Base-by-base conservation (phyloP, 2,888 invertebrate genomes). In the Pelosia muscerda region DNA sequence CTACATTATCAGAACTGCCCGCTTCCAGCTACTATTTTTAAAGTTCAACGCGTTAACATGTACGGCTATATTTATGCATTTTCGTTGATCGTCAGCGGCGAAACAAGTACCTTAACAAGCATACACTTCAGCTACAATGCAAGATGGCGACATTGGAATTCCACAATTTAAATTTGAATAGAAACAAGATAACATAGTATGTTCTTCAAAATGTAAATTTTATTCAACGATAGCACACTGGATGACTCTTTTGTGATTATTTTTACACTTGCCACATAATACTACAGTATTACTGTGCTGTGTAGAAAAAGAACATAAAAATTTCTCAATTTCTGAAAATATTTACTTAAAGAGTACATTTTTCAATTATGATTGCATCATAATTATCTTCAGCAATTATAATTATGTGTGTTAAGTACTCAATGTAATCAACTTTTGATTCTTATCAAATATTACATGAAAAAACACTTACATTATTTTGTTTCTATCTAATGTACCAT, bases 381-480 rank as follows among this genome's bases (percentile, higher is more conserved):
- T 49, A 49, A 49, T 49, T 49, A 49, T 49, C 49, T 49, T n/a
- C 23, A 19, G 23, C 23, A 34, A 59, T 59, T 34, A 38, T 23
- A 34, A 19, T 19, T 34, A 23, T 6, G 49, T 49, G 49, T 49
- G 49, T 49, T 42, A 42, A 42, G 42, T 19, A 49, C 49, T 19
- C 49, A 49, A 49, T n/a, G 9, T 49, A 49, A 49, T 54, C 23
- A 15, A 53, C 13, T 26, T 54, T 31, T 23, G 23, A 62, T 53
- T 31, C 62, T 62, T 31, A 62, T 62, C 62, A 62, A 31, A 3
- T 6, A 15, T 54, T 23, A 62, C 62, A 62, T 26, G 31, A 15
- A 54, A 31, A 62, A 31, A 31, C 22, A 62, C 31, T 54, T 49
- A 22, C 3, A 19, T 25, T 38, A 60, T 23, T 60, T 9, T 62